phyloP scores from a whole-genome alignment of 2,888 invertebrate genomes.

The Dioctria linearis region DNA sequence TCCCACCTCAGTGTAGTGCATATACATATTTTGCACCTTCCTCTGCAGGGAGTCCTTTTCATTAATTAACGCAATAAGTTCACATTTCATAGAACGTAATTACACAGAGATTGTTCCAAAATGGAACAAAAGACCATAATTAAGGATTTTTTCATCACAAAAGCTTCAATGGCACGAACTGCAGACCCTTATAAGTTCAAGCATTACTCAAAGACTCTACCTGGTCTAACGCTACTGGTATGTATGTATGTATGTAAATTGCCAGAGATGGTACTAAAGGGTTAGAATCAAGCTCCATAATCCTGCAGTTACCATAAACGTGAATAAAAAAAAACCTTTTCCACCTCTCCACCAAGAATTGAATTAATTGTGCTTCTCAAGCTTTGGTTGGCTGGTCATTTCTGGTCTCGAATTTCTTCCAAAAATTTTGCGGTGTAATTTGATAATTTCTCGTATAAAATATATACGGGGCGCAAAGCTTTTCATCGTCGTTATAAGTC shows the following conservation, averaged over 20 bases:
- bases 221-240: too few relatives aligned
- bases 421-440: slow-evolving; percentile 8
- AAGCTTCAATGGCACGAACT: background rate
- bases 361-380: background rate
- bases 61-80: too few relatives aligned
- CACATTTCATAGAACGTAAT: too few relatives aligned
- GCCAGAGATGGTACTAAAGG: slow-evolving; percentile 14
- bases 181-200: slow-evolving; percentile 17
- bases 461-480: background rate
- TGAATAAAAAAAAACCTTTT: slow-evolving; percentile 1
- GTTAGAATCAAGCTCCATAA: background rate
- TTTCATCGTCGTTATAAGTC: background rate
- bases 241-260: too few relatives aligned
- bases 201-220: too few relatives aligned
- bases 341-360: background rate
- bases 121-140: background rate
- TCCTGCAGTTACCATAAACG: background rate
- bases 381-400: background rate
- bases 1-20: too few relatives aligned
- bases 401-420: background rate
- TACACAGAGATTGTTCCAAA: background rate
- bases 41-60: too few relatives aligned
- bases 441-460: background rate
- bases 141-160: slow-evolving; percentile 3
- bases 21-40: too few relatives aligned